Evolutionary conservation across 2,113 vertebrate genomes (phyloP), one percentile per base, ranked within the genome.

Genomic region (Meleagris gallopavo): DNA sequence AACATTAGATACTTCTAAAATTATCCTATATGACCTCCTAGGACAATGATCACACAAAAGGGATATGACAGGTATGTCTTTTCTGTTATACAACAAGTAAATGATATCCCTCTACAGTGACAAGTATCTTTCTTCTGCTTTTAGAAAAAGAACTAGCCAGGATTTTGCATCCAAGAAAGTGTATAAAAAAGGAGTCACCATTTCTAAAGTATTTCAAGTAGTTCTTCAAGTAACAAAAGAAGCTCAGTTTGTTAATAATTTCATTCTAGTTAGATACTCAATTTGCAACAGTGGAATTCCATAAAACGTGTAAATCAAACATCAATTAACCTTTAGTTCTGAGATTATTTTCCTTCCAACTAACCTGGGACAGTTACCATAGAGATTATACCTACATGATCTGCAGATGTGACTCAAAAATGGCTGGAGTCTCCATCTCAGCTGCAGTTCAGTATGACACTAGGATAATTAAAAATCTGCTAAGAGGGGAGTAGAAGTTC

Each of bases 241-340:
- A 93, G 45, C 38, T 96, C 90, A 81, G 13, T 88, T 83, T 96
- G 32, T 94, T 97, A 83, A 96, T 96, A 94, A 94, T 92, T 72
- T 89, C 52, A 71, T 97, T 97, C 94, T 96, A 97, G 97, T 96
- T 96, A 95, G 89, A 92, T 95, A 70, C 43, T 94, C 69, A 66
- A 78, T 94, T 95, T 94, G 94, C 87, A 97, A 89, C 94, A 73
- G 48, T 94, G 76, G 80, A 97, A 85, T 96, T 96, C 73, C 82
- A 93, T 57, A 96, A 96, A 88, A 80, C 75, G 58, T 83, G 83
- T 81, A 96, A 97, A 97, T 94, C 96, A 97, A 97, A 94, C 46
- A 95, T 86, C 94, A 97, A 97, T 98, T 97, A 98, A 97, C 96
- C 96, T 98, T 98, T 97, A 93, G 78, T 95, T 95, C 91, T 92